Percentiles rank a stretch among this genome's conserved stretches.
Conservation (phyloP, 2,797 vertebrate species). For the Decapterus maruadsi region DNA sequence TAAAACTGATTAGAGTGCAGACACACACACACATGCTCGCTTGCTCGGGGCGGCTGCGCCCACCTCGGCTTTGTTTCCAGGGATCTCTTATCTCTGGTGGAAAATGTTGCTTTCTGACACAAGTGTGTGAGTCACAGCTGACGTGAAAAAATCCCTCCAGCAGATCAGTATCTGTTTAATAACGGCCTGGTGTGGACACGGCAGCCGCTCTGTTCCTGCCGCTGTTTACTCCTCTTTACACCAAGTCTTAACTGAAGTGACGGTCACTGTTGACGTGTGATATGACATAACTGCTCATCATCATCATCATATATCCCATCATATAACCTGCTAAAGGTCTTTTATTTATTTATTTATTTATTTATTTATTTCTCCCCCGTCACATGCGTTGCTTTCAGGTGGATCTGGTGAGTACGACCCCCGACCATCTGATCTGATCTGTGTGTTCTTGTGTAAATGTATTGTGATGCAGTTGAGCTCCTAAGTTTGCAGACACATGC, state of each 20-base stretch:
- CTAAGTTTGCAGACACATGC: no score
- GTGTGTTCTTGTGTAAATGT: slow-evolving; percentile 16
- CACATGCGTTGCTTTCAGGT: slow-evolving; percentile 81
- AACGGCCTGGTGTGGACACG: slow-evolving; percentile 56
- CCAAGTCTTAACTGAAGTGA: background rate
- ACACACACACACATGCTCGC: background rate
- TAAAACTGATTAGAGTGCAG: slow-evolving; percentile 4
- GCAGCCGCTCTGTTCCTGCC: background rate
- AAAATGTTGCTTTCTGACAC: slow-evolving; percentile 45
- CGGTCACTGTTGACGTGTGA: background rate
- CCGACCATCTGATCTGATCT: background rate
- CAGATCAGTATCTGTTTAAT: slow-evolving; percentile 52
- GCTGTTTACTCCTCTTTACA: slow-evolving; percentile 39
- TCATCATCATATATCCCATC: background rate
- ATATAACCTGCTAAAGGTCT: slow-evolving; percentile 51
- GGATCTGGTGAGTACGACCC: slow-evolving; percentile 82
- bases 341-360: slow-evolving; percentile 43
- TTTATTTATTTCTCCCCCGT: slow-evolving; percentile 35
- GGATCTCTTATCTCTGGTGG: slow-evolving; percentile 57
- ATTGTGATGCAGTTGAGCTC: background rate
- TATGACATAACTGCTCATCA: background rate
- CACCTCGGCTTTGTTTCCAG: slow-evolving; percentile 35
- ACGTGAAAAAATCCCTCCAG: slow-evolving; percentile 38
- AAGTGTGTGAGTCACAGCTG: slow-evolving; percentile 44
- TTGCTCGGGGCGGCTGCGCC: slow-evolving; percentile 23